Percentiles rank a stretch among this genome's conserved stretches.
These are phyloP conservation scores for Tetragnatha versicolor DNA, from an alignment of 1,140 invertebrate genomes.

Conservation along the genomic window DNA sequence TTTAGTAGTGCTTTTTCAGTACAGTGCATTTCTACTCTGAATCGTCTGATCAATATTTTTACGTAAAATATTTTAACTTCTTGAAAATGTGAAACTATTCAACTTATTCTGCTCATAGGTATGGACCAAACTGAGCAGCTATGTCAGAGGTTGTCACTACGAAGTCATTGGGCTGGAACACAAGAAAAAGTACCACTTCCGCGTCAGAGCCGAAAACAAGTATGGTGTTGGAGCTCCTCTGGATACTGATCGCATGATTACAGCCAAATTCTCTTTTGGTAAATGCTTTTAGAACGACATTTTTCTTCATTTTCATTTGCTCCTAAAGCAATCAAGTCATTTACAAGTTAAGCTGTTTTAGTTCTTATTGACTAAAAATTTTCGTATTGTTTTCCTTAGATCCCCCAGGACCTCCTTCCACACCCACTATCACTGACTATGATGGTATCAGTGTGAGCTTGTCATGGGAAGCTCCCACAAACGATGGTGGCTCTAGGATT, in stretches of 20 bases:
- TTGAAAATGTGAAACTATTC: too few species aligned
- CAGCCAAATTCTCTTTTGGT: slow-evolving; percentile 92
- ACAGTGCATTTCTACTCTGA: neutral
- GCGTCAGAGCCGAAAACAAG: slow-evolving; percentile 96
- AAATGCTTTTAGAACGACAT: neutral
- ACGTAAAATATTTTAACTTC: too few species aligned
- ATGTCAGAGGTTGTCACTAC: slow-evolving; percentile 89
- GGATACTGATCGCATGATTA: slow-evolving; percentile 84
- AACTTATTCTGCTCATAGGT: too few species aligned
- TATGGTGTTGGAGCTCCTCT: slow-evolving; percentile 94
- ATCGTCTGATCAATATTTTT: too few species aligned
- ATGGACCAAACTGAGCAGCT: slow-evolving; percentile 94
- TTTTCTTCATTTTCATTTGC: neutral
- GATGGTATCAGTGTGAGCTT: slow-evolving; percentile 78
- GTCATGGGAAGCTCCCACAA: slow-evolving; percentile 86
- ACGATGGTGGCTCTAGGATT: slow-evolving; percentile 94
- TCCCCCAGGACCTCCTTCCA: slow-evolving; percentile 78
- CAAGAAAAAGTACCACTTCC: slow-evolving; percentile 92
- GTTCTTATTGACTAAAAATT: too few species aligned
- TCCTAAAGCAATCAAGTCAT: neutral
- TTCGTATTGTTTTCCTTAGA: slow-evolving; percentile 58
- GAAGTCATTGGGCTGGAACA: slow-evolving; percentile 94
- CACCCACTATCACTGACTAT: slow-evolving; percentile 82
- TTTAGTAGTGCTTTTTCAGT: slow-evolving; percentile 24
- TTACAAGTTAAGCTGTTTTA: neutral